Evolutionary conservation across 2,113 vertebrate species (phyloP).

Genomic region (Siphamia tubifer): DNA sequence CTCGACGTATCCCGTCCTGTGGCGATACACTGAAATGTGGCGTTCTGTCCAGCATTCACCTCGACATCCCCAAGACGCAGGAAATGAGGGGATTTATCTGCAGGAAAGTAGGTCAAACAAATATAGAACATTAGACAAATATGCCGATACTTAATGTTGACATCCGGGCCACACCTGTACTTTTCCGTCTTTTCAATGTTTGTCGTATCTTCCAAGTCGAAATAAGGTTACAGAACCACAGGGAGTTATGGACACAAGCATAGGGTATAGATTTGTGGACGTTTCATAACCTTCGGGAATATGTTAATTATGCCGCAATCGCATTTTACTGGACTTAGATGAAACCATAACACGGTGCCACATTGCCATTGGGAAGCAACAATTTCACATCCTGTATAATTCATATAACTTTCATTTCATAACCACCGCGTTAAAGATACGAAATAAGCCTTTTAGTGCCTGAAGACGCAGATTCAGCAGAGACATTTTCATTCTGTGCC

Average conservation of each 20-base stretch:
- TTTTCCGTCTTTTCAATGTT: neutral
- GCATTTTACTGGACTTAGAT: conserved; percentile 27
- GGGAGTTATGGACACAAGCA: conserved; percentile 12
- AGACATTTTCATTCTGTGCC: conserved; percentile 66
- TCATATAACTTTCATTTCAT: conserved; percentile 17
- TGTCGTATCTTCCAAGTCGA: neutral
- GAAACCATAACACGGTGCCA: conserved; percentile 11
- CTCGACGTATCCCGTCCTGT: conserved; percentile 92
- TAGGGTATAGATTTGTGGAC: neutral
- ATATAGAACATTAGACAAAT: neutral
- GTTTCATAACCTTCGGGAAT: conserved; percentile 13
- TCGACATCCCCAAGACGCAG: conserved; percentile 96
- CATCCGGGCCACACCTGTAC: neutral
- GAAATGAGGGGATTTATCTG: conserved; percentile 99
- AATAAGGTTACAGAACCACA: conserved; percentile 3
- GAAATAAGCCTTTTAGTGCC: conserved; percentile 40
- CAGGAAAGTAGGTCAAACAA: conserved; percentile 29
- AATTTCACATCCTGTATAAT: conserved; percentile 34
- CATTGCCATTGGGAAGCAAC: conserved; percentile 39
- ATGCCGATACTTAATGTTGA: neutral
- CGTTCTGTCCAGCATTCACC: conserved; percentile 99
- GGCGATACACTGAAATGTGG: conserved; percentile 98
- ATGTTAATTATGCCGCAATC: conserved; percentile 37
- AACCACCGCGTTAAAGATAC: conserved; percentile 22
- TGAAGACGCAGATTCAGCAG: conserved; percentile 37